Base-by-base conservation (phyloP, 92 coral and sea anemone genomes). In the Isaurus tuberculatus region DNA sequence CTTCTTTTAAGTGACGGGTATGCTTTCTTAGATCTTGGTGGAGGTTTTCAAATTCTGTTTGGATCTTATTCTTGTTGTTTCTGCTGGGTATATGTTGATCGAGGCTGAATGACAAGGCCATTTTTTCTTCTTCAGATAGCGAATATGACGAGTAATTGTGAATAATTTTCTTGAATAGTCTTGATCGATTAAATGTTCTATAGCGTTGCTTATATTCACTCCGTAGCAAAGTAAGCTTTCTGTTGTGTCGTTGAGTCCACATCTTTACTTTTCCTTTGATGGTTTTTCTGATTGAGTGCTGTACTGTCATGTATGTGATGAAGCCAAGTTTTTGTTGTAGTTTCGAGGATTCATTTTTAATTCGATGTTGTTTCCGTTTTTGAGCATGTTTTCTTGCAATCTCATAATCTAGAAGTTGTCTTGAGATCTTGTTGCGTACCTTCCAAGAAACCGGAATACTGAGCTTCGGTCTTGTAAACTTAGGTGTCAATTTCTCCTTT, bases 381-480 rank as follows among this genome's bases (percentile, higher is more conserved):
- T 53, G 61, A 1, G 61, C 61, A 71, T 71, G 77, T 71, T 71
- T 71, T 42, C 53, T 42, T 42, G 44, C 53, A 32, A 71, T 71
- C 11, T 71, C 77, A 19, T 42, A 28, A 23, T 71, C 77, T 33
- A 71, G 7, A 53, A 71, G 44, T 16, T 6, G 22, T 71, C 77
- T 71, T 27, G 40, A 71, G 9, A 71, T 71, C 77, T 33, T 71
- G 77, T 20, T 70, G 0, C 75, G 75, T 31, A 70, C 75, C 49
- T 70, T 70, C 40, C 75, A 30, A 25, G 75, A 30, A 70, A 70
- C 75, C 8, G 36, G 75, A 14, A 71, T 71, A 71, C 77, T 32
- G n/a, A 71, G 77, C 44, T 71, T 71, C 44, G 77, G 77, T 71
- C 51, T 27, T 71, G 77, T 33, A 49, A 71, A 71, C 42, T 71